Evolutionary conservation across 2,113 vertebrate species (phyloP).

Genomic region (Tychaedon coryphoeus): DNA sequence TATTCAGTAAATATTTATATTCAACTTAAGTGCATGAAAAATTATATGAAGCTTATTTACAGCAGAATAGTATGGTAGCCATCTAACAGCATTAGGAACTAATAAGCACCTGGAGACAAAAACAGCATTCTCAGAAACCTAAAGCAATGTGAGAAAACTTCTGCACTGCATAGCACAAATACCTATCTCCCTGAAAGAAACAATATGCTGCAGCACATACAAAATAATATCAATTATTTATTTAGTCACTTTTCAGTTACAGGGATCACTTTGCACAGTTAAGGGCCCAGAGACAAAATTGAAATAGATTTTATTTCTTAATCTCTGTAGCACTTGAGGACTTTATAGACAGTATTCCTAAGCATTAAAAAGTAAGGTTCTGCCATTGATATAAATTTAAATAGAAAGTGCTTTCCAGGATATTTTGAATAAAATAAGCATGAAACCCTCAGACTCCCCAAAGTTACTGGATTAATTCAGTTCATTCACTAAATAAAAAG

Average conservation of each 20-base stretch:
- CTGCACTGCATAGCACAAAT: background rate
- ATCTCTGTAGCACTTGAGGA: background rate
- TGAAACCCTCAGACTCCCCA: rapidly evolving
- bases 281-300: conserved; percentile 50
- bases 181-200: conserved; percentile 10
- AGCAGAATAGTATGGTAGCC: background rate
- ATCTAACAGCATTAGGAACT: background rate
- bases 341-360: background rate
- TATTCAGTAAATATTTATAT: background rate
- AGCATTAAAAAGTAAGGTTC: background rate
- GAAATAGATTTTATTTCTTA: conserved; percentile 43
- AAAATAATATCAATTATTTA: conserved; percentile 71
- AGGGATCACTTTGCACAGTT: conserved; percentile 6
- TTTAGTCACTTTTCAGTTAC: conserved; percentile 36
- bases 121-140: background rate
- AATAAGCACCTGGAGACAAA: conserved; percentile 31
- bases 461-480: background rate
- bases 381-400: background rate
- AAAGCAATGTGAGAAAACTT: conserved; percentile 29
- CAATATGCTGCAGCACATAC: background rate
- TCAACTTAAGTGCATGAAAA: background rate
- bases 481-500: background rate
- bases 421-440: background rate
- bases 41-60: background rate
- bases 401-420: background rate